These are phyloP conservation scores for Formica selysi DNA, from an alignment of 1,140 invertebrate species.

Conservation along the genomic window DNA sequence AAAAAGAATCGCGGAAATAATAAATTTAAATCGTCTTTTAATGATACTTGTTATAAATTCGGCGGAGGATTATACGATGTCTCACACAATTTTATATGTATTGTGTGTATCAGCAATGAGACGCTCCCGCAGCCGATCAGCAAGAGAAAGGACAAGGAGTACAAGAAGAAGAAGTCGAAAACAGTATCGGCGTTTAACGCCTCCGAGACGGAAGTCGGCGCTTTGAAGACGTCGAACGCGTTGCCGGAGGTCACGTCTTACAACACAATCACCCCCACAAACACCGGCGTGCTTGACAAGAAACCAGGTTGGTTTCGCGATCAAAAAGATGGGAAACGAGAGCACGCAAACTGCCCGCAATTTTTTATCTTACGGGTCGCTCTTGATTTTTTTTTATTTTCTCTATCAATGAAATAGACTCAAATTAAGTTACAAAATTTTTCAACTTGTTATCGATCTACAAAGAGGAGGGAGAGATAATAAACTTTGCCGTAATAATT, in stretches of 20 bases:
- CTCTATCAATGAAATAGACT: not conserved
- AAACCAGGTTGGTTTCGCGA: constrained; percentile 79
- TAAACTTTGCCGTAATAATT: too few species aligned
- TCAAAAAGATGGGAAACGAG: constrained; percentile 33
- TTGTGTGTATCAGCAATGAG: constrained; percentile 79
- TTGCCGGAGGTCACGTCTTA: constrained; percentile 68
- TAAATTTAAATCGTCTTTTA: not conserved
- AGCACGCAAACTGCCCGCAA: constrained; percentile 26
- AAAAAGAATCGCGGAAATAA: not conserved
- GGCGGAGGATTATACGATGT: not conserved
- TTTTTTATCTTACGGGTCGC: not conserved
- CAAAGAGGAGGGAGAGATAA: too few species aligned
- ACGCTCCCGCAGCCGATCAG: constrained; percentile 83
- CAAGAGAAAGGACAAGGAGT: constrained; percentile 85
- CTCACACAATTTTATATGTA: constrained; percentile 32
- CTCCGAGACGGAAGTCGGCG: constrained; percentile 62
- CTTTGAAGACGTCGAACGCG: constrained; percentile 63
- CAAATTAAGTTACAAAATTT: too few species aligned
- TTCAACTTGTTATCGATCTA: too few species aligned
- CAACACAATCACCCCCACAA: constrained; percentile 63
- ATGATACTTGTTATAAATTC: not conserved
- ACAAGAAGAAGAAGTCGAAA: constrained; percentile 87
- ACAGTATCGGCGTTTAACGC: constrained; percentile 61
- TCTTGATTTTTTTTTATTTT: not conserved
- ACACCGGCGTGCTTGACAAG: constrained; percentile 66